Percentiles rank a stretch among this genome's conserved stretches.
Conservation (phyloP, 2,113 vertebrate species). For the Gnathochromis pfefferi region DNA sequence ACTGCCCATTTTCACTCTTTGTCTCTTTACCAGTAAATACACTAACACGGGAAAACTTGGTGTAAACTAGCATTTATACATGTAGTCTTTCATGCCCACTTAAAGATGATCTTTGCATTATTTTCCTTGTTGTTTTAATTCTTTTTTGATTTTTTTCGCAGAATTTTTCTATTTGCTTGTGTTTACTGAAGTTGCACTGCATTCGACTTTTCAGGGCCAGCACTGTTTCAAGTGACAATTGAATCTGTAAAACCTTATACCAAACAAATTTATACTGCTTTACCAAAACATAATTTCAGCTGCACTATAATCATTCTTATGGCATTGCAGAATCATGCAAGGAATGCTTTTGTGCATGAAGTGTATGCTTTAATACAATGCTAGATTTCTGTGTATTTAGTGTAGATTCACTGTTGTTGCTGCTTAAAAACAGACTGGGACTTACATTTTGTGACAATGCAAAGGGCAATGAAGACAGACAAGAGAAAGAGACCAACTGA, state of each 20-base stretch:
- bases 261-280: background rate
- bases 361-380: background rate
- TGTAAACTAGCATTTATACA: background rate
- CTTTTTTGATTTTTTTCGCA: background rate
- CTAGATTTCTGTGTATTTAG: background rate
- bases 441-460: background rate
- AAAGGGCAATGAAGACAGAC: background rate
- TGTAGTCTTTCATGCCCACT: background rate
- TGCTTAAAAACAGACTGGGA: background rate
- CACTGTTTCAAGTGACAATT: background rate
- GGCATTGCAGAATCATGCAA: background rate
- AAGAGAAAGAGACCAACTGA: background rate
- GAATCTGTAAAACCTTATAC: background rate
- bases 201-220: background rate
- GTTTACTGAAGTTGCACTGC: fast-evolving
- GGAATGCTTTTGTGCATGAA: fast-evolving
- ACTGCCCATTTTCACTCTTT: background rate
- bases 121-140: background rate
- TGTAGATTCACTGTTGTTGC: background rate
- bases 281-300: background rate
- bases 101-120: background rate
- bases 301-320: fast-evolving
- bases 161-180: background rate
- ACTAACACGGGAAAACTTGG: background rate
- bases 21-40: background rate